Evolutionary conservation across 2,797 vertebrate genomes (phyloP).

Genomic region (Mareca penelope): DNA sequence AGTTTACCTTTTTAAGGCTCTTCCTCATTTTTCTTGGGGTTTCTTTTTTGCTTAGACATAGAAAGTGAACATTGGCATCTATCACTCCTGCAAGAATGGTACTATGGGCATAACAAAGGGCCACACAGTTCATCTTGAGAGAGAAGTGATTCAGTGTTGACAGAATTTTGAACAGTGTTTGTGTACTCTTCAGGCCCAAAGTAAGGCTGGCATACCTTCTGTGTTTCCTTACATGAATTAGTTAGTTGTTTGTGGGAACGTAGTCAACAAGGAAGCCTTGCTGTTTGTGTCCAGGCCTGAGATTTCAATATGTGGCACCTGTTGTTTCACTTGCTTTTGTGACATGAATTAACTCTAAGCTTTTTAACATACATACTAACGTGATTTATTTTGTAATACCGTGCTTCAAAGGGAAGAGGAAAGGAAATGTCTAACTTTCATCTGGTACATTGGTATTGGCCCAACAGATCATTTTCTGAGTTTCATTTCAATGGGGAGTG

Average conservation of each 20-base stretch:
- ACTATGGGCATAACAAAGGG: background rate
- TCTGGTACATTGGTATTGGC: background rate
- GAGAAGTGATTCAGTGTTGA: background rate
- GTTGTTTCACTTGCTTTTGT: background rate
- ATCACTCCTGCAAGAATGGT: background rate
- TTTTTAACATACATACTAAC: background rate
- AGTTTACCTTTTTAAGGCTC: background rate
- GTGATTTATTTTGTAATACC: background rate
- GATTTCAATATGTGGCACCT: background rate
- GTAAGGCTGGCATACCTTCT: background rate
- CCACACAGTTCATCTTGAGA: too few relatives aligned
- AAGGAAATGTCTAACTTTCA: background rate
- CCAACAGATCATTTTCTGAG: background rate
- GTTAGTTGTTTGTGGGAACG: background rate
- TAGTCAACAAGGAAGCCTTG: background rate
- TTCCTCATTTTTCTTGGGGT: background rate
- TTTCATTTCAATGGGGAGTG: background rate
- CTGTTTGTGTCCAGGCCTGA: fast-evolving
- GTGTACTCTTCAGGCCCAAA: background rate
- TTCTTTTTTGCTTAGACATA: background rate
- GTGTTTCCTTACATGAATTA: background rate
- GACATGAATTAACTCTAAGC: background rate
- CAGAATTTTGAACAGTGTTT: background rate
- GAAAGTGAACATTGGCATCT: fast-evolving
- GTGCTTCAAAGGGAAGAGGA: background rate